Percentiles rank a stretch among this genome's conserved stretches.
phyloP scores from a whole-genome alignment of 2,888 invertebrate genomes.

The Tachystola acroxantha region DNA sequence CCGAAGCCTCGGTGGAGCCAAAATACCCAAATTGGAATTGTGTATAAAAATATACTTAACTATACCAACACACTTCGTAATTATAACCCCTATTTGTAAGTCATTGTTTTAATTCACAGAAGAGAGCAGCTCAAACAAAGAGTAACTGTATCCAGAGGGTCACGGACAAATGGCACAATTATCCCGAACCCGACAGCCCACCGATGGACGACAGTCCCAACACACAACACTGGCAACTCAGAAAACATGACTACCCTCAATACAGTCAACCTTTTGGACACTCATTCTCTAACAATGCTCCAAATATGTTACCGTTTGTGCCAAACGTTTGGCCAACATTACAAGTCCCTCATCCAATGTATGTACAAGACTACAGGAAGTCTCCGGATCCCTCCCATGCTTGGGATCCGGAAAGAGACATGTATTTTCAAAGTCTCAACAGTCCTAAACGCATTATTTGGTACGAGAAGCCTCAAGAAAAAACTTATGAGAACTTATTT shows the following conservation, averaged over 20 bases:
- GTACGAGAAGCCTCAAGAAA: no score
- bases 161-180: constrained; percentile 22
- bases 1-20: no score
- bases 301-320: constrained; percentile 6
- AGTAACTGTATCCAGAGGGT: constrained; percentile 13
- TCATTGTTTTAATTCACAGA: constrained; percentile 19
- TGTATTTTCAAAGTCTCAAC: no score
- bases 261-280: constrained; percentile 26
- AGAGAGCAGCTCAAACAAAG: constrained; percentile 15
- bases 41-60: no score
- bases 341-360: neutral
- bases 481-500: neutral
- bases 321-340: neutral
- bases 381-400: no score
- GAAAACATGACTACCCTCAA: constrained; percentile 4
- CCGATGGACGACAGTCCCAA: constrained; percentile 15
- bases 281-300: constrained; percentile 27
- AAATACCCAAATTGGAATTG: no score
- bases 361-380: neutral
- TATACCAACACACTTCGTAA: no score
- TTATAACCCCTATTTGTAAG: no score
- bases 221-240: neutral
- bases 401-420: no score
- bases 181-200: constrained; percentile 35
- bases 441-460: no score